These are phyloP conservation scores for Lates japonicus DNA, from an alignment of 2,797 vertebrate genomes.

Conservation along the genomic window DNA sequence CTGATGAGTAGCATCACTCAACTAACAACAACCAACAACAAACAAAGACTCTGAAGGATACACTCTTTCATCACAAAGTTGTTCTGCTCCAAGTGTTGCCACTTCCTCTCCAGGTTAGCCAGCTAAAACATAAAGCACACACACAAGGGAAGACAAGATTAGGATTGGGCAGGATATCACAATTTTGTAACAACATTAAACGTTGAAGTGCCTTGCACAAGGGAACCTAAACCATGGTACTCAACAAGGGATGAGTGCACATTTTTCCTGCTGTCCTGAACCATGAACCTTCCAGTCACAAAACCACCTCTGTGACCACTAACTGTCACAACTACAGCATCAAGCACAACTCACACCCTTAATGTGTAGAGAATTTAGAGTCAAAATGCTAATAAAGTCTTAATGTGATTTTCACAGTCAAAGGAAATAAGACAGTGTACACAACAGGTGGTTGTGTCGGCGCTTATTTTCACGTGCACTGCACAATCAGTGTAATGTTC, in stretches of 20 bases:
- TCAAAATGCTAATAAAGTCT: too few species aligned
- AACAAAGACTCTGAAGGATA: constrained; percentile 88
- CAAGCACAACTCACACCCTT: too few species aligned
- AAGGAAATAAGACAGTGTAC: too few species aligned
- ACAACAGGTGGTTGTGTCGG: background rate
- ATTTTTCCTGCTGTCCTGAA: background rate
- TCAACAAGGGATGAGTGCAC: background rate
- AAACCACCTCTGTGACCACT: too few species aligned
- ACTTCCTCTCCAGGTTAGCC: constrained; percentile 96
- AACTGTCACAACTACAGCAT: too few species aligned
- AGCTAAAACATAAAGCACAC: constrained; percentile 84
- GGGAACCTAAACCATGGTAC: background rate
- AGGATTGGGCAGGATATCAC: background rate
- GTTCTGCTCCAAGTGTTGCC: constrained; percentile 98
- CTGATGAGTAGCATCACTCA: background rate
- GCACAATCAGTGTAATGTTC: too few species aligned
- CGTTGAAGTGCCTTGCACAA: background rate
- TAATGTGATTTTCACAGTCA: too few species aligned
- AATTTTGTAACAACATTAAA: background rate
- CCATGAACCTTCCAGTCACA: background rate
- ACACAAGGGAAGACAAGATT: background rate
- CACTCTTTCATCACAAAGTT: constrained; percentile 99
- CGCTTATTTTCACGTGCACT: too few species aligned
- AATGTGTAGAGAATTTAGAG: too few species aligned
- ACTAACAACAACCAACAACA: background rate